These are phyloP conservation scores for Psittacula echo DNA, from an alignment of 2,797 vertebrate genomes.

Conservation along the genomic window DNA sequence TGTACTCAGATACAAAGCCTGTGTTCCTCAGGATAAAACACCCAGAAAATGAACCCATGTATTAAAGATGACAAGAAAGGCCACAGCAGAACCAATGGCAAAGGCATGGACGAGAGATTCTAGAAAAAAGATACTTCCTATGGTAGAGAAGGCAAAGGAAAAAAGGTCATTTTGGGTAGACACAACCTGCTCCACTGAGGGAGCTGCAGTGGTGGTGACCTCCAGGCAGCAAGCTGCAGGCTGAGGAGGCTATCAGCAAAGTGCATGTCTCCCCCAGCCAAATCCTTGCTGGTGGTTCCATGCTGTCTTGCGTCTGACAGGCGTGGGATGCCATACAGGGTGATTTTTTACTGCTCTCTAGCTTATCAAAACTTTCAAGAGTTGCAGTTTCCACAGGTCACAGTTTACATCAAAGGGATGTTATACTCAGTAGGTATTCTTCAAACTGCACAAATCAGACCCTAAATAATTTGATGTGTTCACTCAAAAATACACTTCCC, in stretches of 20 bases:
- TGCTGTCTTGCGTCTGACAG: background rate
- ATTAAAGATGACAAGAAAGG: background rate
- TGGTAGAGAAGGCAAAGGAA: background rate
- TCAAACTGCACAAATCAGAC: background rate
- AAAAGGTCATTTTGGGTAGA: background rate
- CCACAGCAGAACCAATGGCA: background rate
- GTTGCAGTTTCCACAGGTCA: background rate
- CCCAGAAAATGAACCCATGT: background rate
- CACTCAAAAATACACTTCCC: background rate
- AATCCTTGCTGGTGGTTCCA: fast-evolving
- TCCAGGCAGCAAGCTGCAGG: background rate
- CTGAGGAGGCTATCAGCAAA: background rate
- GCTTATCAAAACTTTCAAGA: background rate
- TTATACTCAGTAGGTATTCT: fast-evolving
- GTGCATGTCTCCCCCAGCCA: fast-evolving
- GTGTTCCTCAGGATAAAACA: background rate
- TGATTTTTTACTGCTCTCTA: background rate
- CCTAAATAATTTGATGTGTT: background rate
- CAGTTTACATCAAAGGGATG: background rate
- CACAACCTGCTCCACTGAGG: fast-evolving
- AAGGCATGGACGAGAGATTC: background rate
- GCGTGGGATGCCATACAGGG: fast-evolving
- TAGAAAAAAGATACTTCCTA: background rate
- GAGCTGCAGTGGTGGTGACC: background rate
- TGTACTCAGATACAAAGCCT: background rate